phyloP scores from a whole-genome alignment of 2,113 vertebrate species.

The Xenus cinereus region DNA sequence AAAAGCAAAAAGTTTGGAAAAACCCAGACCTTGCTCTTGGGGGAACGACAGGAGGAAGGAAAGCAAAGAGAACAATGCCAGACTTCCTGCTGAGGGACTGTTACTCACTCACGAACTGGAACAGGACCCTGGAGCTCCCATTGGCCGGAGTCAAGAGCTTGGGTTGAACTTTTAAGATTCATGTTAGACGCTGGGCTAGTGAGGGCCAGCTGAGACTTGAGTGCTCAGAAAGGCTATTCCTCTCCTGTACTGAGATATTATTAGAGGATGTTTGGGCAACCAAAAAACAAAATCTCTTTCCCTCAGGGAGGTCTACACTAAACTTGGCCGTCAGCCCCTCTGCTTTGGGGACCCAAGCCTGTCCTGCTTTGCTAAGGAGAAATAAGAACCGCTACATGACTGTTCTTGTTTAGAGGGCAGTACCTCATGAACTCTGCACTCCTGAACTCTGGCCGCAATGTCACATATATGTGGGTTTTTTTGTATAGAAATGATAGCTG shows the following conservation, averaged over 20 bases:
- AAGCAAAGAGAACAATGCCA: slow-evolving; percentile 49
- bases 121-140: background rate
- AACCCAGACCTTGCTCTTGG: background rate
- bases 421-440: background rate
- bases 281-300: background rate
- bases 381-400: background rate
- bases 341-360: background rate
- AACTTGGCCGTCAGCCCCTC: background rate
- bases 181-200: background rate
- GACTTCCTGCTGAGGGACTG: slow-evolving; percentile 42
- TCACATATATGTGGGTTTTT: background rate
- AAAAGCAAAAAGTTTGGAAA: slow-evolving; percentile 31
- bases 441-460: background rate
- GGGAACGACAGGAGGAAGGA: slow-evolving; percentile 19
- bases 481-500: background rate
- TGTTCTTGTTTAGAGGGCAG: background rate
- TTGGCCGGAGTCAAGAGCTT: background rate
- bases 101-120: slow-evolving; percentile 30
- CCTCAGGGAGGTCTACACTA: background rate
- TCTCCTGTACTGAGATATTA: background rate
- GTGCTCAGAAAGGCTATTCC: background rate
- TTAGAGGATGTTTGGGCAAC: background rate
- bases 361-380: background rate
- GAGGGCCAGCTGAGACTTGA: background rate
- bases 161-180: background rate